Evolutionary conservation across 2,797 vertebrate species (phyloP), one percentile per base, ranked within the genome.

Genomic region (Buceros bicornis): DNA sequence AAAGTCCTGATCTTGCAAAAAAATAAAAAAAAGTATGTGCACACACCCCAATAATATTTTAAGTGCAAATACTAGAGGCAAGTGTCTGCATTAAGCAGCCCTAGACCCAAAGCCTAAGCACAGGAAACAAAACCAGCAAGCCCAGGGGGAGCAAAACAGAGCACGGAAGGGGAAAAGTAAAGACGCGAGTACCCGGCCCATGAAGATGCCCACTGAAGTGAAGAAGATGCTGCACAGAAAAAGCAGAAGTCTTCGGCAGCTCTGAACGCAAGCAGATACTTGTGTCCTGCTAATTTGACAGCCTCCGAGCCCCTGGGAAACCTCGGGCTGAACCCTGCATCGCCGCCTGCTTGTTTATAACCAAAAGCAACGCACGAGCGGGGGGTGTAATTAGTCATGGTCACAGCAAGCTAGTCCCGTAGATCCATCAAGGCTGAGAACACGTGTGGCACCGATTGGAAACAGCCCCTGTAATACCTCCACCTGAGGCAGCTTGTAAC

Each of bases 401-500:
- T 19, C 90, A 50, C 81, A 60, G 54, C 62, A 28, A 90, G 33
- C 6, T 3, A 13, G 82, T 50, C 40, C 87, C 76, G 45, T 0
- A 33, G 85, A 73, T 31, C 20, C 25, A 45, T 29, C 77, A 33
- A 58, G 77, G 45, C 6, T 8, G 22, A 60, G 42, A 85, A 81
- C 37, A 53, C 6, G 45, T 5, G 29, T 37, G 62, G 66, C 81
- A 61, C 22, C 22, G 92, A 89, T 92, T 82, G 89, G 88, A 93
- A 88, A 10, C 70, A 95, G 50, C 73, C 62, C 21, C 57, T 62
- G 67, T 25, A 72, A 72, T 35, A 48, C 18, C 78, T 86, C 72
- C 29, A 70, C 56, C 93, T 74, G 31, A 78, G 90, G 82, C 77
- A 88, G 45, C 20, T 71, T 94, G 87, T 50, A 91, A 82, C 35